A percentile compares a stretch with the other conserved stretches of the same genome.
phyloP scores from a whole-genome alignment of 2,888 invertebrate genomes.

The Megalurothrips usitatus region DNA sequence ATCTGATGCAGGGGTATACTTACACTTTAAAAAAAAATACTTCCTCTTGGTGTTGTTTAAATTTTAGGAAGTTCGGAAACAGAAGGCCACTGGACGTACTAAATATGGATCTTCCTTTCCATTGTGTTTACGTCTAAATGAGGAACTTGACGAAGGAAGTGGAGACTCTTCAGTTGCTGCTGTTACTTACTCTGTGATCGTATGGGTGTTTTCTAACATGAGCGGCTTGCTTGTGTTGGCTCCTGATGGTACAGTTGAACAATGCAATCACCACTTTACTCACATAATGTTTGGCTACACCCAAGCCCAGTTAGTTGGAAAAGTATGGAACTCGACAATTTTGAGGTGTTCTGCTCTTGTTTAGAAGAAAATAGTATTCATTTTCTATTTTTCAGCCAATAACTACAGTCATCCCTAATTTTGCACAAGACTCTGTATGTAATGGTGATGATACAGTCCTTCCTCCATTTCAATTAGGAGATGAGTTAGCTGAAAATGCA shows the following conservation, averaged over 20 bases:
- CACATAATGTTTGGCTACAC: conserved; percentile 61
- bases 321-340: conserved; percentile 41
- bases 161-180: not conserved
- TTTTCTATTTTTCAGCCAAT: conserved; percentile 46
- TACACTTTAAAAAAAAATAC: not conserved
- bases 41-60: not conserved
- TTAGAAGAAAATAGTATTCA: not conserved
- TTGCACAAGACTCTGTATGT: conserved; percentile 56
- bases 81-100: conserved; percentile 62
- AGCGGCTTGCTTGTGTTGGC: conserved; percentile 62
- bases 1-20: too few species aligned
- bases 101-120: conserved; percentile 60
- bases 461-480: conserved; percentile 34
- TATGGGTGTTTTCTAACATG: conserved; percentile 58
- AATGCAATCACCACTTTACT: conserved; percentile 63
- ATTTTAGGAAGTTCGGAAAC: conserved; percentile 52
- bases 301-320: conserved; percentile 55
- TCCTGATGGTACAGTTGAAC: conserved; percentile 58
- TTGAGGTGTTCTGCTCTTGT: too few species aligned
- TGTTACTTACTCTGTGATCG: conserved; percentile 38
- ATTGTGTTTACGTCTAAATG: conserved; percentile 48
- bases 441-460: conserved; percentile 50
- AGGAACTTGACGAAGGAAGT: conserved; percentile 34
- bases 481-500: conserved; percentile 10
- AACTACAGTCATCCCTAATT: conserved; percentile 57